Conservation (phyloP, 2,797 vertebrate species). For the Nannoperca australis region DNA sequence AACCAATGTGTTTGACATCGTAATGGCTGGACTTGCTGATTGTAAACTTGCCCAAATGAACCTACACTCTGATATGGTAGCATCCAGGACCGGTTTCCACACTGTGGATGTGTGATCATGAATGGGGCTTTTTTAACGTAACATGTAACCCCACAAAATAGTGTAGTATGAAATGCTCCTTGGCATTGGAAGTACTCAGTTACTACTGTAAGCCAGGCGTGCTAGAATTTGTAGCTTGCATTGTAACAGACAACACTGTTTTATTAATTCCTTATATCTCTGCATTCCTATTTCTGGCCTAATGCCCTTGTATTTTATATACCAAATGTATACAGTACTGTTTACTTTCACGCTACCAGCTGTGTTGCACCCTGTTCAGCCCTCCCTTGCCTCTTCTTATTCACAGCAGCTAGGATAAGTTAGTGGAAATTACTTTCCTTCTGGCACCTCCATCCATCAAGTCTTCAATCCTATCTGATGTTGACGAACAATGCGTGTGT, state of each 20-base stretch:
- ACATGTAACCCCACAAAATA: too few relatives aligned
- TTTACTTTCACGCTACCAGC: neutral
- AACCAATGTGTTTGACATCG: neutral
- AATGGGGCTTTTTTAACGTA: too few relatives aligned
- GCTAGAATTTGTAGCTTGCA: neutral
- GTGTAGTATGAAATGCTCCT: too few relatives aligned
- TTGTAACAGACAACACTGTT: neutral
- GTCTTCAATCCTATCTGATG: conserved; percentile 61
- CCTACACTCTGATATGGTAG: too few relatives aligned
- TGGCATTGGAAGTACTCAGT: too few relatives aligned
- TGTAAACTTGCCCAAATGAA: too few relatives aligned
- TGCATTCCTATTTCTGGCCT: neutral
- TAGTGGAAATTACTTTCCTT: conserved; percentile 61
- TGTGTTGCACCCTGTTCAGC: conserved; percentile 1
- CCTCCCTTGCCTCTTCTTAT: conserved; percentile 37
- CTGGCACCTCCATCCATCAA: conserved; percentile 73
- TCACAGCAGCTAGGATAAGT: conserved; percentile 53
- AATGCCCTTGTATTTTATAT: conserved; percentile 14
- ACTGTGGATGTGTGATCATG: too few relatives aligned
- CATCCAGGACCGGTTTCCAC: too few relatives aligned
- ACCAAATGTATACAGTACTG: neutral
- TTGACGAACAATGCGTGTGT: conserved; percentile 53
- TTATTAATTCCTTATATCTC: neutral
- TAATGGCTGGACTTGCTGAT: neutral
- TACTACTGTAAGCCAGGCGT: too few relatives aligned